Conservation (phyloP, 2,797 vertebrate species). For the Australoheros facetus region DNA sequence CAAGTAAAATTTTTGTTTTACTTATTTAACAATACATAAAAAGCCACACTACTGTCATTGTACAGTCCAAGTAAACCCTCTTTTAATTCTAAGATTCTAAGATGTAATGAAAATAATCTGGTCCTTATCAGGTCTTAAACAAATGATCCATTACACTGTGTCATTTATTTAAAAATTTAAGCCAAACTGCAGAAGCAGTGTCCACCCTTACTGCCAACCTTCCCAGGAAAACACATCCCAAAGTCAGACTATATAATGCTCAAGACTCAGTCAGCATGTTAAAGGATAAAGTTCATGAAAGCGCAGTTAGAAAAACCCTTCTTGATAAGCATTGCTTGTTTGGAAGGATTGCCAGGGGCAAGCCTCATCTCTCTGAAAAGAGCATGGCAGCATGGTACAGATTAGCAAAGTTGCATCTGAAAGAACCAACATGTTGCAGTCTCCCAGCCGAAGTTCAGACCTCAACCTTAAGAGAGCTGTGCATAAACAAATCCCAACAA, state of each 20-base stretch:
- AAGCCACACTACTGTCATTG: background rate
- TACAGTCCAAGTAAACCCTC: background rate
- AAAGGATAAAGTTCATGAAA: background rate
- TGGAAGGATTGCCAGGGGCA: background rate
- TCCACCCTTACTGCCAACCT: too few species aligned
- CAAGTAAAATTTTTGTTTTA: too few species aligned
- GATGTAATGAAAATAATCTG: background rate
- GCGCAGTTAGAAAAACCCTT: background rate
- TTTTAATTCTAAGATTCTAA: background rate
- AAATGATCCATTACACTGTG: background rate
- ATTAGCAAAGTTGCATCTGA: too few species aligned
- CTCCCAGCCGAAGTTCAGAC: background rate
- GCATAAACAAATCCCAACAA: background rate
- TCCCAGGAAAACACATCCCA: background rate
- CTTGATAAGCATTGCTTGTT: background rate
- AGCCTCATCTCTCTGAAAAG: background rate
- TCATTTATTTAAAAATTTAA: background rate
- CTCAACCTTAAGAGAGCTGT: background rate
- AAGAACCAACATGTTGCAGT: too few species aligned
- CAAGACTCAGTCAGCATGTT: background rate
- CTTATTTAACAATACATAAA: background rate
- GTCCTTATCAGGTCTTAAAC: background rate
- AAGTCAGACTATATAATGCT: background rate
- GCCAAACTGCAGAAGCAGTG: background rate
- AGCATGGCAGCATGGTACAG: background rate